Conservation (phyloP, 2,888 invertebrate species). For the Smittia sp. region DNA sequence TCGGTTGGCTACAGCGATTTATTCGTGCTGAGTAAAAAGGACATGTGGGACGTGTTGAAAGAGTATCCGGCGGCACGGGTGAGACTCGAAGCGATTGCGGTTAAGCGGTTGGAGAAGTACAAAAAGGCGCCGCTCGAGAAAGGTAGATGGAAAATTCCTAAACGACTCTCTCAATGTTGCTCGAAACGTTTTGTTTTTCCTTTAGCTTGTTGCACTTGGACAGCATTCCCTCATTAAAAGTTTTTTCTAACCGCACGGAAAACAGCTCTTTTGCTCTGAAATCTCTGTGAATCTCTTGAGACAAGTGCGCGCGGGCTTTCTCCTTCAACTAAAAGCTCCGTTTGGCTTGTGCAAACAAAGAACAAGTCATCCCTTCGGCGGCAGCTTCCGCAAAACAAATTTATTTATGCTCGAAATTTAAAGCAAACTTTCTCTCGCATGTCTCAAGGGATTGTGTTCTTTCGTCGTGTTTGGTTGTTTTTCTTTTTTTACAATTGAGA, state of each 20-base stretch:
- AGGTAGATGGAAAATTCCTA: constrained; percentile 59
- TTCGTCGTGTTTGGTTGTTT: neutral
- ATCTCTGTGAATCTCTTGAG: neutral
- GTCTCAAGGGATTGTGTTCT: constrained; percentile 1
- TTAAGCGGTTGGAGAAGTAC: constrained; percentile 95
- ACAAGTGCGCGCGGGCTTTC: too few relatives aligned
- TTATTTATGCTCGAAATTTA: too few relatives aligned
- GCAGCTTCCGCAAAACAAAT: too few relatives aligned
- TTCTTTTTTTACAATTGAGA: too few relatives aligned
- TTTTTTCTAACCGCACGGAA: neutral
- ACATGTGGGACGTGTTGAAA: constrained; percentile 99
- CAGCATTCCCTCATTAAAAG: neutral
- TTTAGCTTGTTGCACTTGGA: neutral
- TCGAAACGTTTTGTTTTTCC: neutral
- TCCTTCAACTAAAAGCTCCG: too few relatives aligned
- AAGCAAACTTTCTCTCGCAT: neutral
- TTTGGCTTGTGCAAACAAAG: too few relatives aligned
- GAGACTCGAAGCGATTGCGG: constrained; percentile 93
- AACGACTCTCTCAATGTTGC: neutral
- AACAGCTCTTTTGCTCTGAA: neutral
- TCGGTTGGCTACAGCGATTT: constrained; percentile 98
- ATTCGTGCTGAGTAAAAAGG: constrained; percentile 97
- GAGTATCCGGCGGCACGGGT: constrained; percentile 92
- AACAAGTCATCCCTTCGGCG: too few relatives aligned
- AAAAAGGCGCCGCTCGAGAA: constrained; percentile 91